A percentile compares a stretch with the other conserved stretches of the same genome.
These are phyloP conservation scores for Alouatta palliata DNA, from an alignment of 2,113 vertebrate species.

Conservation along the genomic window DNA sequence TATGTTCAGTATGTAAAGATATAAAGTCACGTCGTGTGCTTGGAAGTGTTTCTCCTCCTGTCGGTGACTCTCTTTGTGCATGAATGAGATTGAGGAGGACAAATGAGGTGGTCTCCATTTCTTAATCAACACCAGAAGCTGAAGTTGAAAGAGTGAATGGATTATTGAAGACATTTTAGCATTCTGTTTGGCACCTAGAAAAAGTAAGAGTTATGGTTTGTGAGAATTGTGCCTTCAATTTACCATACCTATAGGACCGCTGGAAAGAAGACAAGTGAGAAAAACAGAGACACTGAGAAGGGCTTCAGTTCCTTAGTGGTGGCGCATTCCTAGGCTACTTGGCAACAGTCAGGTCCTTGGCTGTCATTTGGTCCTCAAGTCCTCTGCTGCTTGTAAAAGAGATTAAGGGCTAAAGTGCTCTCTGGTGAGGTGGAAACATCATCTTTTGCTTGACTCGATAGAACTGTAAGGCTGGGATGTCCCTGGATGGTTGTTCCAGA, in stretches of 20 bases:
- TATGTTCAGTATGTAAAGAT: neutral
- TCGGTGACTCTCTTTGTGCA: neutral
- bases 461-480: conserved; percentile 18
- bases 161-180: neutral
- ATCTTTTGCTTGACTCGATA: conserved; percentile 48
- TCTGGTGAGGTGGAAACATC: neutral
- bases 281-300: conserved; percentile 13
- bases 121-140: neutral
- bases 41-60: neutral
- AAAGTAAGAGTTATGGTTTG: neutral
- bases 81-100: neutral
- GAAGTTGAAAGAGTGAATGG: neutral
- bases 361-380: neutral
- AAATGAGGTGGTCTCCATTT: neutral
- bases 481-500: conserved; percentile 42
- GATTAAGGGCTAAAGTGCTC: conserved; percentile 48
- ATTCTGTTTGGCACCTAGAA: neutral
- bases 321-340: neutral
- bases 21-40: neutral
- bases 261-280: conserved; percentile 10
- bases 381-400: conserved; percentile 56
- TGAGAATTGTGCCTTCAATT: neutral
- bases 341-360: neutral
- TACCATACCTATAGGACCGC: neutral
- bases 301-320: neutral